phyloP scores from a whole-genome alignment of 2,888 invertebrate species.

The Ctena decussata region DNA sequence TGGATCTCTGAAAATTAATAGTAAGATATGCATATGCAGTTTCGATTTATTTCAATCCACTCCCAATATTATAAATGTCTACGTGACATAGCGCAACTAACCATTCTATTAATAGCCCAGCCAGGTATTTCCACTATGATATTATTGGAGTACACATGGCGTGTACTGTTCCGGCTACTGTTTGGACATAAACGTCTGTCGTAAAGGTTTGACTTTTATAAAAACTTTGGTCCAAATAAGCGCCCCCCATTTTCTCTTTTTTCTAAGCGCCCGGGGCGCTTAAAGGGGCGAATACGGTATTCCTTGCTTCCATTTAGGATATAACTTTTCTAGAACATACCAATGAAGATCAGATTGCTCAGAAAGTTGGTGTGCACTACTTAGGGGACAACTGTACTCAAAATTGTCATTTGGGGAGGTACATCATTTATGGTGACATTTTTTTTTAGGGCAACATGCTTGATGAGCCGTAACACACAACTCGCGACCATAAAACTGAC shows the following conservation, averaged over 20 bases:
- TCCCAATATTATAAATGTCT: background rate
- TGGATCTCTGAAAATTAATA: no score
- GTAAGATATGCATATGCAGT: no score
- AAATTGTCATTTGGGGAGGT: no score
- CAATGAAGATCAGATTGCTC: no score
- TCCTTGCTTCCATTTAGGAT: no score
- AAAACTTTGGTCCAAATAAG: background rate
- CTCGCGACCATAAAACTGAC: no score
- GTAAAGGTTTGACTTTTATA: background rate
- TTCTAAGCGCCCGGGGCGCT: background rate
- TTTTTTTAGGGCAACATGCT: no score
- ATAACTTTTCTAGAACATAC: no score
- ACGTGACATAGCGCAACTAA: background rate
- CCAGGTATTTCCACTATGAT: background rate
- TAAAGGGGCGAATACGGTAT: background rate
- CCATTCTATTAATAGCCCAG: background rate
- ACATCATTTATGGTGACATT: no score
- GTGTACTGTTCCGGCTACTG: background rate
- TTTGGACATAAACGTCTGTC: background rate
- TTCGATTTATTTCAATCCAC: background rate
- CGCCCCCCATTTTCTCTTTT: background rate
- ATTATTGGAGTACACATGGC: background rate
- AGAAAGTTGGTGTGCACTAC: no score
- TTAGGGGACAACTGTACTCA: no score
- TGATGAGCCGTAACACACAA: no score